Evolutionary conservation across 2,888 invertebrate species (phyloP).

Genomic region (Patella ulyssiponensis): DNA sequence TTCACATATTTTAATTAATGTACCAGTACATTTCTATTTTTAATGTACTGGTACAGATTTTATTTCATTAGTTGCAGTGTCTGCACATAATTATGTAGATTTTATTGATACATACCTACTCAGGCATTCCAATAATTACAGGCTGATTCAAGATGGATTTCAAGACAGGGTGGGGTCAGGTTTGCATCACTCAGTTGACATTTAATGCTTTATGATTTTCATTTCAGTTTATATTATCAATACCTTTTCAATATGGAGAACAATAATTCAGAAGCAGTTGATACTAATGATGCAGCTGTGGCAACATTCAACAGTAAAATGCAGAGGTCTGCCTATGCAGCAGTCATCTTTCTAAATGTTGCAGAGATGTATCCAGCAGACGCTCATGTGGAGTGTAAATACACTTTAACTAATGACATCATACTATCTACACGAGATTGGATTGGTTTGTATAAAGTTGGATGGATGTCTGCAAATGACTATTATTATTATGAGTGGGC

Average conservation of each 20-base stretch:
- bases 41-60: too few species aligned
- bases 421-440: conserved; percentile 60
- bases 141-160: too few species aligned
- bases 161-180: too few species aligned
- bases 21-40: too few species aligned
- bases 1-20: too few species aligned
- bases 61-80: too few species aligned
- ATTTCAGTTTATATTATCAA: background rate
- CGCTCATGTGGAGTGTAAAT: conserved; percentile 62
- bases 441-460: conserved; percentile 69
- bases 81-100: too few species aligned
- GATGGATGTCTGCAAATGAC: conserved; percentile 63
- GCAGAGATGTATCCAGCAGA: conserved; percentile 66
- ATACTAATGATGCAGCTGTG: background rate
- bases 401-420: conserved; percentile 60
- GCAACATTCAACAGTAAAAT: background rate
- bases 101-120: too few species aligned
- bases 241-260: background rate
- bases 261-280: background rate
- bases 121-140: too few species aligned
- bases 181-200: background rate
- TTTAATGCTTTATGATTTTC: background rate
- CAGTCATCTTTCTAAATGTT: conserved; percentile 66
- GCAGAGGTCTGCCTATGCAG: conserved; percentile 56
- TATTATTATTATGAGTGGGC: conserved; percentile 67